Percentiles rank a stretch among this genome's conserved stretches.
phyloP scores from a whole-genome alignment of 2,888 invertebrate species.

The Epinotia brunnichana region DNA sequence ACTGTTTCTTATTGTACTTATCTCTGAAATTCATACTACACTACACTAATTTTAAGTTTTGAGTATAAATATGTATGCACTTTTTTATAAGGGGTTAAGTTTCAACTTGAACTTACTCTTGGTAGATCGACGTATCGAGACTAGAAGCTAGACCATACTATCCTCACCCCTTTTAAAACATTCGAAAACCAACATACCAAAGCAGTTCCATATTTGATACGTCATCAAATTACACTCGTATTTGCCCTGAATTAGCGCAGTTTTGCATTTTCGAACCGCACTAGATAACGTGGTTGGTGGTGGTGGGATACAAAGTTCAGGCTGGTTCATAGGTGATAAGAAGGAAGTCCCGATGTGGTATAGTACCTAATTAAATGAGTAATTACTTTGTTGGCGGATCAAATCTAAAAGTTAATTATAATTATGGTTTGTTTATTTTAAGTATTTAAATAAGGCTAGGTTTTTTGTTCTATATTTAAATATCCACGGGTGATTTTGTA shows the following conservation, averaged over 20 bases:
- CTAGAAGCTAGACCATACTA: not conserved
- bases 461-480: too few species aligned
- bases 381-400: not conserved
- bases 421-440: not conserved
- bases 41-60: too few species aligned
- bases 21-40: too few species aligned
- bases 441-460: too few species aligned
- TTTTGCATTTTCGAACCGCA: not conserved
- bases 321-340: slow-evolving; percentile 22
- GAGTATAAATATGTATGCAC: too few species aligned
- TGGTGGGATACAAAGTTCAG: not conserved
- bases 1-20: too few species aligned
- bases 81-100: too few species aligned
- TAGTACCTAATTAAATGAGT: not conserved
- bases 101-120: too few species aligned
- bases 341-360: slow-evolving; percentile 24
- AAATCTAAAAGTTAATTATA: not conserved
- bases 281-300: not conserved
- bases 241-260: not conserved
- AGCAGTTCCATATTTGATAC: not conserved
- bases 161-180: not conserved
- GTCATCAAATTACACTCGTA: not conserved
- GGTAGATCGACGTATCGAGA: too few species aligned
- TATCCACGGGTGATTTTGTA: too few species aligned
- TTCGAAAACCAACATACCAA: not conserved